These are phyloP conservation scores for Ruditapes philippinarum DNA, from an alignment of 1,140 invertebrate species.

Conservation along the genomic window DNA sequence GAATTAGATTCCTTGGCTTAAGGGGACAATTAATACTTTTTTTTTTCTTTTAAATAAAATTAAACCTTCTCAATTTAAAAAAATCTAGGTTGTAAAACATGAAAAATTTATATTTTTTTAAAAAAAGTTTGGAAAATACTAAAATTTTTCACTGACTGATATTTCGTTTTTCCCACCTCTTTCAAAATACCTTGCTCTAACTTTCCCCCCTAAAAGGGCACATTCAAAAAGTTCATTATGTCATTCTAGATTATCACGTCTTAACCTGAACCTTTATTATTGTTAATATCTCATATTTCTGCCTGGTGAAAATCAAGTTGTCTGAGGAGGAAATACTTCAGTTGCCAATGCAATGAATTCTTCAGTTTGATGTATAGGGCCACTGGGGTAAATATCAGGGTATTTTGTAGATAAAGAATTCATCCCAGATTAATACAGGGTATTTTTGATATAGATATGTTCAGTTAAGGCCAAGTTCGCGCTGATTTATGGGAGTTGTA, in stretches of 20 bases:
- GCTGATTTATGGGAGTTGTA: background rate
- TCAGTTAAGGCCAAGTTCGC: background rate
- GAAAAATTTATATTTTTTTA: too few species aligned
- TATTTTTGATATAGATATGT: background rate
- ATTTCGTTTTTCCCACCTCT: too few species aligned
- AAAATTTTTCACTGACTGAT: too few species aligned
- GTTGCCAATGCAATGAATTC: background rate
- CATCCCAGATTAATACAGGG: background rate
- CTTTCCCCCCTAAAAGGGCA: too few species aligned
- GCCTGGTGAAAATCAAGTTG: background rate
- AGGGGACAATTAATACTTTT: too few species aligned
- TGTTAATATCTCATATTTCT: background rate
- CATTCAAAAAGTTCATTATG: too few species aligned
- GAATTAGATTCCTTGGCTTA: too few species aligned
- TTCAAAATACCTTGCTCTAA: too few species aligned
- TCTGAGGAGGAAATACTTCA: background rate
- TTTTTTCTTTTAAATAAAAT: too few species aligned
- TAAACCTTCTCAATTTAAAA: too few species aligned
- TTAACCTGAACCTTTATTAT: background rate
- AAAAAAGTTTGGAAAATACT: too few species aligned
- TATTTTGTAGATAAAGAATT: background rate
- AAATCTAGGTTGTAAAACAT: too few species aligned
- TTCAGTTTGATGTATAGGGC: background rate
- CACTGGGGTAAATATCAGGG: background rate
- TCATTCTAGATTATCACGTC: background rate